Base-by-base conservation (phyloP, 2,888 invertebrate species). In the Monoplex corrugatus region DNA sequence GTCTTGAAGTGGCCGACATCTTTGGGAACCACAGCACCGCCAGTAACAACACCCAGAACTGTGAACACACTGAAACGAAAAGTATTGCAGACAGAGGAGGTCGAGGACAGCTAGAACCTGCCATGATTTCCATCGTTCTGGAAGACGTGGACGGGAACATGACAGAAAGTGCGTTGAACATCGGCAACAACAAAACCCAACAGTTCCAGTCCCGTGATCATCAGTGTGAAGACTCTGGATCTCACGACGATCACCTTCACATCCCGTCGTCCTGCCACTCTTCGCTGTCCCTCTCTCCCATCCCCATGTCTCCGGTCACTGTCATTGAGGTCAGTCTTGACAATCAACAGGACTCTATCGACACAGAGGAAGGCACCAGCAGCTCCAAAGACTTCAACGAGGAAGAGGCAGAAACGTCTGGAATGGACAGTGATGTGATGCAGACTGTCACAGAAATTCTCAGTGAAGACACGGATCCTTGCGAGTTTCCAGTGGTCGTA, bases 271-370 rank as follows among this genome's bases (percentile, higher is more conserved):
- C 93, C 13, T 90, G 92, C 28, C 92, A 93, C 13, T 90, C 91
- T 10, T 86, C 92, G 2, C 89, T 91, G 2, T 93, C 92, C 0
- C 87, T 92, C 6, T 93, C 94, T 3, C 94, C 94, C 43, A 90
- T 92, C 13, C 92, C 93, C 1, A 91, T 92, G 86, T 94, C 94
- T 0, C 95, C 95, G 13, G 91, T 95, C 2, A 95, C 95, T 16
- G 95, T 95, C 5, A 95, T 95, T 32, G 95, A 95, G 89, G 92
- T 94, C 0, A 92, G 93, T 82, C 89, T 95, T n/a, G 95, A 95
- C 90, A 95, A 95, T 90, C 94, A 93, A 89, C 93, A 93, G 87
- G 95, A 95, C 88, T 93, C 93, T 87, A 50, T 94, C 6, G 95
- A 95, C 50, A 90, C 92, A 0, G 94, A 94, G 40, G 93, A 94